These are phyloP conservation scores for Bombus superbus DNA, from an alignment of 1,140 invertebrate genomes.

Conservation along the genomic window DNA sequence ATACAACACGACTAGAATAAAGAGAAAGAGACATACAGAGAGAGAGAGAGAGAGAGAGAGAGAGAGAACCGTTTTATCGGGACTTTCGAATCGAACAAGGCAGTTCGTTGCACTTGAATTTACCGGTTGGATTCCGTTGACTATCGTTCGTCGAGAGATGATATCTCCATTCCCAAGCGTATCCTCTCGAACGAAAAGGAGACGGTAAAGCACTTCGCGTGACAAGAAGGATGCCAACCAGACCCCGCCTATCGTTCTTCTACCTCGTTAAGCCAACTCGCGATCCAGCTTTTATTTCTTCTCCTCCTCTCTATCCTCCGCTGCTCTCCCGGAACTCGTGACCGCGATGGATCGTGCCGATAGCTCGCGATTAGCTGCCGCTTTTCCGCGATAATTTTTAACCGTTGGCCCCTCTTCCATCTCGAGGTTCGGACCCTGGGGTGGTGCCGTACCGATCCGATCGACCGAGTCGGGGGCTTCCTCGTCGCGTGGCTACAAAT, in stretches of 20 bases:
- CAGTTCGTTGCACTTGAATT: conserved; percentile 67
- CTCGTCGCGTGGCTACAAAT: neutral
- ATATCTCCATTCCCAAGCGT: conserved; percentile 60
- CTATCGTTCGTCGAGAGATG: conserved; percentile 58
- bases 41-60: neutral
- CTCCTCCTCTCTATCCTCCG: too few relatives aligned
- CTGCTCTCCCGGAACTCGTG: neutral
- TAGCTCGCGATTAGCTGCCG: neutral
- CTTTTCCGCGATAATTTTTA: neutral
- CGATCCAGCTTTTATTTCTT: conserved; percentile 40
- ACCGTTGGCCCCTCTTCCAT: too few relatives aligned
- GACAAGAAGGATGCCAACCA: conserved; percentile 36
- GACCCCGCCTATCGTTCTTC: conserved; percentile 36
- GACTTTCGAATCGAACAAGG: conserved; percentile 66
- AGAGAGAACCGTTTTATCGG: conserved; percentile 61
- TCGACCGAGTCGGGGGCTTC: neutral
- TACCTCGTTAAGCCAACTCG: conserved; percentile 47
- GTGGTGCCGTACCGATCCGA: neutral
- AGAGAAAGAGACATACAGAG: too few relatives aligned
- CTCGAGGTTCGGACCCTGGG: too few relatives aligned
- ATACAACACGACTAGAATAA: neutral
- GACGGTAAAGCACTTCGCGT: conserved; percentile 9
- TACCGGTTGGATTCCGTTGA: conserved; percentile 60
- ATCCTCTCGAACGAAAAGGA: conserved; percentile 28
- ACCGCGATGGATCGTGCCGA: conserved; percentile 13